Base-by-base conservation (phyloP, 2,888 invertebrate species). In the Agrochola circellaris region DNA sequence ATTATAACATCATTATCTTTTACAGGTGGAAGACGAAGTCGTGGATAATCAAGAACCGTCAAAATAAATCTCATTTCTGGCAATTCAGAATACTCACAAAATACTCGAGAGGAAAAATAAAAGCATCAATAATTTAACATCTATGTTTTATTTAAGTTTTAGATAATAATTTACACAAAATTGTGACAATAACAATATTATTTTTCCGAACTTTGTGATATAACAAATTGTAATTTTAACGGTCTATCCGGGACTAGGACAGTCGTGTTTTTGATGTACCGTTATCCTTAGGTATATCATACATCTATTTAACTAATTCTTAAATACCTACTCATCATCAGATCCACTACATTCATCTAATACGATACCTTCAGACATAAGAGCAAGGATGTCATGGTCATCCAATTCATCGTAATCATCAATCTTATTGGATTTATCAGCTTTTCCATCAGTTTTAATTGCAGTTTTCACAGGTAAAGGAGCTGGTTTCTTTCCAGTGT, bases 11-110 rank as follows among this genome's bases (percentile, higher is more conserved):
- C 9, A n/a, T n/a, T 66, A 79, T 77, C 83, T 67, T 86, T 93
- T 91, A 30, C 94, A 96, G 96, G 94, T 96, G 15, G 96, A 96
- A 80, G 96, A 95, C 20, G 95, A 95, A 76, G 84, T 91, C 20
- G 84, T 88, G 0, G 94, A 93, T 66, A 90, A 89, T 51, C 85
- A 91, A 6, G 93, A 94, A 75, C 89, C 86, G 58, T 87, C 90
- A n/a, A 93, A 94, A 88, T 93, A 89, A 93, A 78, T 69, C 13
- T 42, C 42, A 42, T 11, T 42, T 42, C 4, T 66, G 34, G 38
- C 30, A 73, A 77, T 34, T 30, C 30, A 65, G 20, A 77, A 85
- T 83, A 83, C 83, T 85, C 85, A 71, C 51, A 8, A 74, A 74
- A 85, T 82, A 74, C 75, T 79, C 79, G 64, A 67, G 15, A 60